Conservation (phyloP, 2,888 invertebrate genomes). For the Hypolimnas misippus region DNA sequence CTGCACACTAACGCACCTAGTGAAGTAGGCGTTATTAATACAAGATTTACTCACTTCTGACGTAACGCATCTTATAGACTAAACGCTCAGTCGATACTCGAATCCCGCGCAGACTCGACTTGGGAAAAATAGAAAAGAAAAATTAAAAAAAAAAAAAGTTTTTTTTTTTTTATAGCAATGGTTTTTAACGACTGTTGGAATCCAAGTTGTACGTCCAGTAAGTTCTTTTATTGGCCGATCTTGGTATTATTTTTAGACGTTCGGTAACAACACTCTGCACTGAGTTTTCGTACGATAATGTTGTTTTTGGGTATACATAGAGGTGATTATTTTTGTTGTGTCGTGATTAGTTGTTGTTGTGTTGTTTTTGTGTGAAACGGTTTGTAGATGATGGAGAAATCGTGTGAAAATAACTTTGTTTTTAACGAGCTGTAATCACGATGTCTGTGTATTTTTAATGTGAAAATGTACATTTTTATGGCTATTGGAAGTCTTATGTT, state of each 20-base stretch:
- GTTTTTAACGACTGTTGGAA: constrained; percentile 76
- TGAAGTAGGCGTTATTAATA: constrained; percentile 74
- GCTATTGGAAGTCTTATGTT: too few relatives aligned
- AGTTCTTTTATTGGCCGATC: constrained; percentile 43
- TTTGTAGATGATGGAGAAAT: neutral
- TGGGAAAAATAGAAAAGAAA: neutral
- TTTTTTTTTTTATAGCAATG: constrained; percentile 49
- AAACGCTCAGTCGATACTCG: constrained; percentile 31
- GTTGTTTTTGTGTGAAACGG: neutral
- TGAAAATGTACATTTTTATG: too few relatives aligned
- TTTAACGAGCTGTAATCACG: neutral
- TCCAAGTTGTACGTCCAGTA: constrained; percentile 57
- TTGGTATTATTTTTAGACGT: neutral
- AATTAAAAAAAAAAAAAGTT: constrained; percentile 14
- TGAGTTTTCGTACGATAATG: constrained; percentile 6
- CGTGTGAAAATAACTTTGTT: neutral
- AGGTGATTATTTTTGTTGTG: constrained; percentile 12
- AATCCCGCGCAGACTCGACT: constrained; percentile 2
- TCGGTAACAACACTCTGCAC: neutral
- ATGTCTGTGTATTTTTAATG: neutral
- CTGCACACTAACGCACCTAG: constrained; percentile 35
- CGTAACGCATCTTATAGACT: constrained; percentile 29
- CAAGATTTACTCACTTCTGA: constrained; percentile 52
- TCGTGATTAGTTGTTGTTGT: neutral
- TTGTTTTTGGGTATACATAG: constrained; percentile 28